A percentile compares a stretch with the other conserved stretches of the same genome.
phyloP scores from a whole-genome alignment of 23 tunicate species.

The Trididemnum nubilum region DNA sequence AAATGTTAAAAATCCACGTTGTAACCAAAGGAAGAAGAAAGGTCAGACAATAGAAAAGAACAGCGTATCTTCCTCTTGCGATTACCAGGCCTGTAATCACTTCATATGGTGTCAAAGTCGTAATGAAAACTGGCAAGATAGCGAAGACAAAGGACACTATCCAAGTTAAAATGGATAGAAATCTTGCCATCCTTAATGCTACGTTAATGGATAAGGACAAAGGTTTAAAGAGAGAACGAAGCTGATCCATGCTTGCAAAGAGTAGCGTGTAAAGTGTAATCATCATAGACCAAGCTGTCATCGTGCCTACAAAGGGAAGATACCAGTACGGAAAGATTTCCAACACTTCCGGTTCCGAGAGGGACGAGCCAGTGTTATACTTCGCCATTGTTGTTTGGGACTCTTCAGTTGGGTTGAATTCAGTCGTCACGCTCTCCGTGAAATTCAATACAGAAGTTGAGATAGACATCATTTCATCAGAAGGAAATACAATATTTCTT shows the following conservation, averaged over 20 bases:
- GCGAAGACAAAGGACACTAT: neutral
- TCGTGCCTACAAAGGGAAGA: slow-evolving; percentile 15
- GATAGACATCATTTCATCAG: neutral
- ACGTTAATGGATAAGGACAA: neutral
- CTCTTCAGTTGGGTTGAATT: neutral
- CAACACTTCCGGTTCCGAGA: neutral
- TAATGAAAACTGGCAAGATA: slow-evolving; percentile 6
- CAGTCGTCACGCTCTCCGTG: neutral
- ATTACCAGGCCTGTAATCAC: slow-evolving; percentile 19
- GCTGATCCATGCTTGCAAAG: slow-evolving; percentile 10
- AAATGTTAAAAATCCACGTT: neutral
- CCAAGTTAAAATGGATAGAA: slow-evolving; percentile 13
- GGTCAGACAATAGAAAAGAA: slow-evolving; percentile 16
- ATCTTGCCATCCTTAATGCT: neutral
- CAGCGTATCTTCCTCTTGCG: slow-evolving; percentile 7
- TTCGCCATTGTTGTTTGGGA: neutral
- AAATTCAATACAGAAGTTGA: neutral
- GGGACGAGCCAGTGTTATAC: neutral
- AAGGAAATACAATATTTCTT: neutral
- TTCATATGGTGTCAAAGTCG: neutral
- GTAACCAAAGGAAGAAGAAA: slow-evolving; percentile 11
- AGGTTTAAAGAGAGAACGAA: neutral
- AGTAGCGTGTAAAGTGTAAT: slow-evolving; percentile 22
- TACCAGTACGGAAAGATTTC: slow-evolving; percentile 17
- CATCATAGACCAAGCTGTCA: slow-evolving; percentile 4